A percentile compares a stretch with the other conserved stretches of the same genome.
Conservation (phyloP, 2,113 vertebrate species). For the Strix aluco region DNA sequence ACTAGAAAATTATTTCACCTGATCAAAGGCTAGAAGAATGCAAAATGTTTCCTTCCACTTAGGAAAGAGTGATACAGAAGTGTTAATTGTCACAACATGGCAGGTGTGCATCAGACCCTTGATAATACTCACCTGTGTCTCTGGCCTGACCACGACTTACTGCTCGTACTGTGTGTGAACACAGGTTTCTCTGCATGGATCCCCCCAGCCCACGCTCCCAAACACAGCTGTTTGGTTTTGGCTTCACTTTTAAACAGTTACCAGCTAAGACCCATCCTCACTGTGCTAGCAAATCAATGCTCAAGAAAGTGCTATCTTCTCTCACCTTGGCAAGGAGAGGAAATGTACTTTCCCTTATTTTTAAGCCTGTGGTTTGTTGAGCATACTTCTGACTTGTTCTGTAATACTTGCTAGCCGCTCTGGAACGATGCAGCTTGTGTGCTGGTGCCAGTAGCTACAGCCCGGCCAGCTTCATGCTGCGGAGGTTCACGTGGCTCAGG, state of each 20-base stretch:
- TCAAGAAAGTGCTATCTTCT: background rate
- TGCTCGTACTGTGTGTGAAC: background rate
- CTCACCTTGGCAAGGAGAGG: background rate
- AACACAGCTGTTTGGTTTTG: background rate
- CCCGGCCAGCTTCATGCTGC: background rate
- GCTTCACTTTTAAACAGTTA: background rate
- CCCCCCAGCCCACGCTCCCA: background rate
- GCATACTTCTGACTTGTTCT: slow-evolving; percentile 36
- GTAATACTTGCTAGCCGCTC: background rate
- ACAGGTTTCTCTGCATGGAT: background rate
- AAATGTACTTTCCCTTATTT: slow-evolving; percentile 46
- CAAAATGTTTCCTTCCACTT: slow-evolving; percentile 7
- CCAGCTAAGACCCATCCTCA: background rate
- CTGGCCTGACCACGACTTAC: background rate
- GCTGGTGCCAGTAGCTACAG: background rate
- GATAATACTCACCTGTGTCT: background rate
- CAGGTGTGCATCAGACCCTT: background rate
- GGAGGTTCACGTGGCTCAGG: background rate
- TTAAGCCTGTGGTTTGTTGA: slow-evolving; percentile 35
- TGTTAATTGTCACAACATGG: background rate
- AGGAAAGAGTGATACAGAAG: background rate
- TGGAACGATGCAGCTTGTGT: background rate
- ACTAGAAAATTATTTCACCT: slow-evolving; percentile 14
- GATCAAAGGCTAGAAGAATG: slow-evolving; percentile 34
- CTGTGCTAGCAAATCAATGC: background rate